Conservation (phyloP, 2,797 vertebrate species). For the Falco naumanni region DNA sequence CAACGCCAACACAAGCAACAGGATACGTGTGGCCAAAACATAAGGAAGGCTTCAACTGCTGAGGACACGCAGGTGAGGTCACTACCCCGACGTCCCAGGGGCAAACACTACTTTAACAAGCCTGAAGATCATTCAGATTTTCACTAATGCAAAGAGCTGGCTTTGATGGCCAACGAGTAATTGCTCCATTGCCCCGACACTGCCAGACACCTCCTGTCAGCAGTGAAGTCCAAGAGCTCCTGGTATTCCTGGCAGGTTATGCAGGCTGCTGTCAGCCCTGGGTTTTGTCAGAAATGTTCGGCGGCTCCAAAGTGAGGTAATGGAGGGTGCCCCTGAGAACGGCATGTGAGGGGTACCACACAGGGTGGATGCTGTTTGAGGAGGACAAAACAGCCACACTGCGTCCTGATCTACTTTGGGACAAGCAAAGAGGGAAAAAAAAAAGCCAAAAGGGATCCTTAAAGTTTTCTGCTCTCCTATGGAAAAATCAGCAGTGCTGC, state of each 20-base stretch:
- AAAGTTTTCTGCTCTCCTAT: background rate
- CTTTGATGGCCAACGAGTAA: background rate
- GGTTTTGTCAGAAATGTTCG: rapidly evolving
- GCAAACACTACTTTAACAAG: background rate
- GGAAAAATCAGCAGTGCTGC: background rate
- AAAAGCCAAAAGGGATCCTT: background rate
- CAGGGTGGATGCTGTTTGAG: rapidly evolving
- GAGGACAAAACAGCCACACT: rapidly evolving
- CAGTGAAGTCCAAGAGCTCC: background rate
- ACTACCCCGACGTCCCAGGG: rapidly evolving
- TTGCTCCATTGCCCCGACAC: background rate
- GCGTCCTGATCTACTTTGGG: rapidly evolving
- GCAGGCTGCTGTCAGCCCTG: background rate
- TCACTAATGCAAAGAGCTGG: background rate
- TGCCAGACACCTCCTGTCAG: background rate
- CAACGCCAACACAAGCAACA: rapidly evolving
- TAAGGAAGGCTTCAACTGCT: background rate
- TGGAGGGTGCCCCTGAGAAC: rapidly evolving
- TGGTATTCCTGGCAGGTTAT: rapidly evolving
- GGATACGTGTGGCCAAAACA: background rate
- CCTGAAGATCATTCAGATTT: background rate
- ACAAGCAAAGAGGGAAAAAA: background rate
- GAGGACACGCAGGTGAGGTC: rapidly evolving
- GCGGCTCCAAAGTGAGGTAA: rapidly evolving
- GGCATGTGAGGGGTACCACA: rapidly evolving